Conservation (phyloP, 2,888 invertebrate species). For the Rotaria magnacalcarata region DNA sequence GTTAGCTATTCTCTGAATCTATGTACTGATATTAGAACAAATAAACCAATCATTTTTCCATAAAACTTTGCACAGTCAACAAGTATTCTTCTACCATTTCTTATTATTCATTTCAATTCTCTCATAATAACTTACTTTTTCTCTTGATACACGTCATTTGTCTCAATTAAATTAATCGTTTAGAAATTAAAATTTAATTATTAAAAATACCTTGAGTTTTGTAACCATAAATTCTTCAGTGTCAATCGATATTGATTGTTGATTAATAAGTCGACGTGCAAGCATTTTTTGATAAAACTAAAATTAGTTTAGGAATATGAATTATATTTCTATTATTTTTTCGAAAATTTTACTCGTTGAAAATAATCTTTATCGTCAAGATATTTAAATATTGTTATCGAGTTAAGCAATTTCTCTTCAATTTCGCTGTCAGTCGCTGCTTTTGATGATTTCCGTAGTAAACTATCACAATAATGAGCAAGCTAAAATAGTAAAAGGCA, state of each 20-base stretch:
- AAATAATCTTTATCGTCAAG: constrained; percentile 99
- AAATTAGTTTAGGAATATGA: neutral
- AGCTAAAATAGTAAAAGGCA: neutral
- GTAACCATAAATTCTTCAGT: constrained; percentile 97
- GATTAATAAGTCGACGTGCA: constrained; percentile 85
- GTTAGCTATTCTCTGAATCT: too few relatives aligned
- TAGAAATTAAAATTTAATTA: too few relatives aligned
- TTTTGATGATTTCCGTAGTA: constrained; percentile 79
- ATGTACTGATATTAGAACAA: too few relatives aligned
- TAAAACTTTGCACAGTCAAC: too few relatives aligned
- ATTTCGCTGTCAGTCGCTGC: constrained; percentile 74
- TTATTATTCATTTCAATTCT: too few relatives aligned
- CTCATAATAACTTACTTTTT: too few relatives aligned
- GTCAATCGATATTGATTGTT: constrained; percentile 90
- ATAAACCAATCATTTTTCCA: too few relatives aligned
- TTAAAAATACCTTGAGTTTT: constrained; percentile 68
- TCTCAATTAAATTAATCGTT: too few relatives aligned
- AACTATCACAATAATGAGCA: constrained; percentile 80
- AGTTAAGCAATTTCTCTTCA: constrained; percentile 75
- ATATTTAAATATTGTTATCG: constrained; percentile 93
- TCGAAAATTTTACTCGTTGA: constrained; percentile 63
- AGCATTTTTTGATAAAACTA: constrained; percentile 87
- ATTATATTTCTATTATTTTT: neutral
- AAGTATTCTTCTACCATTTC: too few relatives aligned
- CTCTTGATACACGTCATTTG: too few relatives aligned